A percentile compares a stretch with the other conserved stretches of the same genome.
Evolutionary conservation across 1,140 invertebrate species (phyloP).

Genomic region (Bursaphelenchus mucronatus): DNA sequence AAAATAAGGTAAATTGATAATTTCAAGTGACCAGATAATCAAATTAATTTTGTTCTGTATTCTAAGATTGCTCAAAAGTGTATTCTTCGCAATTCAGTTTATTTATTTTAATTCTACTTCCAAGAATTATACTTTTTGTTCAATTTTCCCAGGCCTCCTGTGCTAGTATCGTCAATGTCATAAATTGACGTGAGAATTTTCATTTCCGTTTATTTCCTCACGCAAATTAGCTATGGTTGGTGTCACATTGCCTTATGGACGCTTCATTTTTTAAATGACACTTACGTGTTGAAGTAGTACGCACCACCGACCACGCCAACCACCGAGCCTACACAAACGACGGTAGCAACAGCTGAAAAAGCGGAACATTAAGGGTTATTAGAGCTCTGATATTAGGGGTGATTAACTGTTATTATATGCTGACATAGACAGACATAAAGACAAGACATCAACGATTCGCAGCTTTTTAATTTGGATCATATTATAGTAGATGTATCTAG

Average conservation of each 20-base stretch:
- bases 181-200: neutral
- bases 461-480: too few species aligned
- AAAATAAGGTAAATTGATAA: slow-evolving; percentile 14
- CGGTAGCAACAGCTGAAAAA: slow-evolving; percentile 42
- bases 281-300: slow-evolving; percentile 30
- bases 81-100: too few species aligned
- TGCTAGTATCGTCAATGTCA: neutral
- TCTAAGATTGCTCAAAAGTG: too few species aligned
- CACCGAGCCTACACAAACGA: slow-evolving; percentile 35
- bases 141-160: neutral
- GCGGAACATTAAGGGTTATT: neutral
- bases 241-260: neutral
- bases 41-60: too few species aligned
- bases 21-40: neutral
- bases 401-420: too few species aligned
- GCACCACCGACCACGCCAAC: slow-evolving; percentile 37
- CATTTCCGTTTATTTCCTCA: neutral
- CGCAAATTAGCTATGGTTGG: neutral
- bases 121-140: slow-evolving; percentile 1
- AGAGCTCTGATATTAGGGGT: too few species aligned
- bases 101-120: neutral
- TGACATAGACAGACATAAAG: too few species aligned
- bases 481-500: too few species aligned
- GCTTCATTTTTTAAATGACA: slow-evolving; percentile 9
- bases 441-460: too few species aligned